These are phyloP conservation scores for Orientallactaga bullata DNA, from an alignment of 2,113 vertebrate genomes.

Conservation along the genomic window DNA sequence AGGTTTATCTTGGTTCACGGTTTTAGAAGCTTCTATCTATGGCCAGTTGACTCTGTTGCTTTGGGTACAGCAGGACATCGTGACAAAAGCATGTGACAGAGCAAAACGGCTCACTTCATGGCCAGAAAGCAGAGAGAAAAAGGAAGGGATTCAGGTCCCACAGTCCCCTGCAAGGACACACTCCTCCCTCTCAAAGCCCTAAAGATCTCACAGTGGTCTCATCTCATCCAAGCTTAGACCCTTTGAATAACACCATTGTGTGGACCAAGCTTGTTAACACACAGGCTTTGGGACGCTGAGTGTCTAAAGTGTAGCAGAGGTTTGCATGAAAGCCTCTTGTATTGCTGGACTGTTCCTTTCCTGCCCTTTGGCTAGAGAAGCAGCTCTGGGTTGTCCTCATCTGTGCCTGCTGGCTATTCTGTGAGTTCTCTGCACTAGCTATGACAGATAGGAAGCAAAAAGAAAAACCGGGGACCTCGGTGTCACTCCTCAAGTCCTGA, in stretches of 20 bases:
- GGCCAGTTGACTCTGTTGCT: neutral
- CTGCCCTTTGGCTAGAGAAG: neutral
- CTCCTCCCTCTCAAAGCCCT: neutral
- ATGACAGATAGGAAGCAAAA: neutral
- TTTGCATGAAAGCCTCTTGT: neutral
- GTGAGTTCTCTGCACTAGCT: neutral
- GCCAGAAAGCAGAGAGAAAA: neutral
- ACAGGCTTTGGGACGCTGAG: neutral
- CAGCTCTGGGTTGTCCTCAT: neutral
- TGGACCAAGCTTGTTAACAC: neutral
- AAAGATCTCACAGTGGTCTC: neutral
- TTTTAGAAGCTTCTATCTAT: neutral
- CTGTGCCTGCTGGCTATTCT: neutral
- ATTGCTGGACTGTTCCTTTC: neutral
- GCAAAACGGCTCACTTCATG: neutral
- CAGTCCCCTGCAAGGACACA: neutral
- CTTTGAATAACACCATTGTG: neutral
- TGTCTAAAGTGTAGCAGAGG: neutral
- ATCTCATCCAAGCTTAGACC: neutral
- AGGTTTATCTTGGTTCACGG: neutral
- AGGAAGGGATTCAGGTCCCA: neutral
- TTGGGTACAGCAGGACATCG: neutral
- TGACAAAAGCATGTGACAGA: neutral
- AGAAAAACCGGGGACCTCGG: neutral
- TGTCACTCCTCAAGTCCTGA: neutral